Evolutionary conservation across 2,888 invertebrate genomes (phyloP), one percentile per base, ranked within the genome.

Genomic region (Crematogaster levior): DNA sequence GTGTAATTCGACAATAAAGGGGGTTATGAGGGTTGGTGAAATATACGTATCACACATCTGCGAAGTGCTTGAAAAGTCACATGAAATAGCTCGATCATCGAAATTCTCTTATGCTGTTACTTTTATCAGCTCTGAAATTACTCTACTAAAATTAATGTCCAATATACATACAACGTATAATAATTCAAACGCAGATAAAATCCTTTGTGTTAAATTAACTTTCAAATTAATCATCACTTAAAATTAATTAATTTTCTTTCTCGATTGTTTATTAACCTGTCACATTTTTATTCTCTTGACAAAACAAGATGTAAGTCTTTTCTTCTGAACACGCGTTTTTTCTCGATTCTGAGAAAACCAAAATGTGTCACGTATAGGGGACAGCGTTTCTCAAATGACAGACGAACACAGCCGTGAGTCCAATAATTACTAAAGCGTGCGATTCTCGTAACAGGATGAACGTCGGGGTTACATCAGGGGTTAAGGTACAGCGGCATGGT

Each of bases 31-130:
- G 91, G 92, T 91, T 85, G 88, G 86, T 82, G 86, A 91, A 91
- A 91, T 90, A 90, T 90, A 85, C 83, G 85, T 86, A 56, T 88
- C 85, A 75, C 34, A 58, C 92, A 92, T 91, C 92, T 92, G 91
- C 68, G 87, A 65, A 81, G 53, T 83, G 85, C 82, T 77, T 84
- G 84, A 83, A 87, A 85, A 89, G 90, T 93, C 93, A 84, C 93
- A 93, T 92, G 93, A 91, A 91, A 90, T 90, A 12, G 51, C 12
- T 63, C 90, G 85, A 89, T 86, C 90, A 68, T 37, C 70, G 70
- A 84, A 73, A 84, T 86, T 79, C 18, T 68, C 24, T 43, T 77
- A 30, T 3, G n/a, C 15, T 34, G 12, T 56, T 21, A 4, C 10
- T 56, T 43, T n/a, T 40, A 75, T 43, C 34, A 27, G 7, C 9